Base-by-base conservation (phyloP, 2,797 vertebrate genomes). In the Pteronotus mesoamericanus region DNA sequence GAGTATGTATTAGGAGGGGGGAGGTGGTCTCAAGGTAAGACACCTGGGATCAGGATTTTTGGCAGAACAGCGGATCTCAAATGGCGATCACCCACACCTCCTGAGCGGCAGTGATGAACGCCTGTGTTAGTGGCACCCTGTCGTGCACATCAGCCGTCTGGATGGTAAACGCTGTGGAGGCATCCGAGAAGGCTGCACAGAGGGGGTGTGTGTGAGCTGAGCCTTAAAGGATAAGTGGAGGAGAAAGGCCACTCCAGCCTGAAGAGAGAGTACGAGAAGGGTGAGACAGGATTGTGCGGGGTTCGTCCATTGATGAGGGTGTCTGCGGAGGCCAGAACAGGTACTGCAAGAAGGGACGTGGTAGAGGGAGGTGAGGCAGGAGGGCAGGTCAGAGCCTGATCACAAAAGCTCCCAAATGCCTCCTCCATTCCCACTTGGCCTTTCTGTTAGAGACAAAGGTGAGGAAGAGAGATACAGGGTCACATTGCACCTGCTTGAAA, bases 301-400 rank as follows among this genome's bases (percentile, higher is more conserved):
- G 19, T 48, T 46, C 48, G 34, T 57, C 68, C 74, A 26, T 46
- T 9, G 6, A 16, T 3, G 12, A 9, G 57, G 21, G 15, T 9
- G 16, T 19, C 61, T 57, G 18, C 16, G 11, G 24, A 66, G 77
- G 29, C 19, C 18, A 46, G 22, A 55, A n/a, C 34, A 24, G 3
- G 18, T 1, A 0, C 37, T 48, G 4, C 0, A 0, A 16, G 37
- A 14, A 44, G 4, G 6, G 71, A 44, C 24, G 9, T 0, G 0
- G 51, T 0, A 0, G 51, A 19, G 18, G 7, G 2, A 39, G 66
- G 2, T 1, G 3, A 21, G 21, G 46, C 22, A 53, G 72, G 71
- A 21, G 1, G 24, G 9, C 2, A 6, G 34, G 48, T 77, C 24
- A 77, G 21, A 72, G 46, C 21, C 51, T 55, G 14, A 11, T 14